phyloP scores from a whole-genome alignment of 2,888 invertebrate genomes.

The Lepetodrilus schrolli region DNA sequence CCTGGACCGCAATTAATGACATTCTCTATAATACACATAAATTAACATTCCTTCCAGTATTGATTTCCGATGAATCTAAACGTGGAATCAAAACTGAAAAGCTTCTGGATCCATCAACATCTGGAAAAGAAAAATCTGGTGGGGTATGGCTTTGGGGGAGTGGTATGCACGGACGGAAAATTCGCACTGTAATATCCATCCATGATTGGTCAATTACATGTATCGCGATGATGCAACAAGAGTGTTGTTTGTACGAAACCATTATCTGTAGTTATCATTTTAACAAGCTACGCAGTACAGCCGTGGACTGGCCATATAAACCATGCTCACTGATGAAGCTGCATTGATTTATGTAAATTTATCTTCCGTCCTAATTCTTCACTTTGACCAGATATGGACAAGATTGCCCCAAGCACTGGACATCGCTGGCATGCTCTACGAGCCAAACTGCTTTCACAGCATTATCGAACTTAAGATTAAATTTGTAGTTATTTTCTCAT shows the following conservation, averaged over 20 bases:
- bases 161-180: no score
- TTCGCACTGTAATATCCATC: neutral
- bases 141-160: no score
- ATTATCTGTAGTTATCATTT: conserved; percentile 18
- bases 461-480: conserved; percentile 14
- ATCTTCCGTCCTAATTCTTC: conserved; percentile 14
- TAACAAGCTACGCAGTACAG: neutral
- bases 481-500: conserved; percentile 13
- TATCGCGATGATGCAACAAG: neutral
- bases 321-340: neutral
- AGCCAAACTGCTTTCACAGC: neutral
- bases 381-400: conserved; percentile 25
- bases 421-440: neutral
- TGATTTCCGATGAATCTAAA: conserved; percentile 20
- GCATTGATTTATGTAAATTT: conserved; percentile 26
- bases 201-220: neutral
- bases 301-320: neutral
- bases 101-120: neutral
- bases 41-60: conserved; percentile 19
- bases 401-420: conserved; percentile 19
- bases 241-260: conserved; percentile 14
- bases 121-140: neutral
- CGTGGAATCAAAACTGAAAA: neutral
- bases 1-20: conserved; percentile 13
- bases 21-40: conserved; percentile 5